phyloP scores from a whole-genome alignment of 1,140 invertebrate genomes.

The Drusus annulatus region DNA sequence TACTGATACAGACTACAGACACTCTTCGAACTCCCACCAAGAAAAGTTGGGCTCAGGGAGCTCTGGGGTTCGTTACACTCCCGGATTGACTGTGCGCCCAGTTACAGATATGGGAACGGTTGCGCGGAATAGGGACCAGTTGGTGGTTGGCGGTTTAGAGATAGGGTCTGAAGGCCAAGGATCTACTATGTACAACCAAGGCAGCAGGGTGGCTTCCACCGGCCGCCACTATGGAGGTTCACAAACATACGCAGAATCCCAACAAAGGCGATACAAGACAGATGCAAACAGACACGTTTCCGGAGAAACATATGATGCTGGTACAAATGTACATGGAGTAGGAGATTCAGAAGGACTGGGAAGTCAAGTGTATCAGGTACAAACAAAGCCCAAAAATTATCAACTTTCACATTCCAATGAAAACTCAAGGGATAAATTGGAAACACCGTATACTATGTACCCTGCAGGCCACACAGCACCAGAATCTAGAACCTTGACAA shows the following conservation, averaged over 20 bases:
- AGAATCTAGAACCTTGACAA: conserved; percentile 49
- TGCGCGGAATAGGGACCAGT: conserved; percentile 42
- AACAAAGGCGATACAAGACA: neutral
- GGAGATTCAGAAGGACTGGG: conserved; percentile 12
- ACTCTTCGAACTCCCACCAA: conserved; percentile 67
- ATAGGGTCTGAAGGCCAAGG: conserved; percentile 18
- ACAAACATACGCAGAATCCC: conserved; percentile 29
- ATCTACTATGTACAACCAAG: conserved; percentile 48
- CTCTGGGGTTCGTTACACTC: conserved; percentile 42
- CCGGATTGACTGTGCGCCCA: conserved; percentile 58
- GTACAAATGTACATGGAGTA: neutral
- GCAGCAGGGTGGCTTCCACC: conserved; percentile 43
- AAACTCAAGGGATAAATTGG: conserved; percentile 70
- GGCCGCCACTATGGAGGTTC: conserved; percentile 33
- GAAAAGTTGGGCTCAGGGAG: conserved; percentile 63
- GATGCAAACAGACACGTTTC: neutral
- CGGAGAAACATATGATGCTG: neutral
- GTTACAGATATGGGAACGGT: conserved; percentile 36
- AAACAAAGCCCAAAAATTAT: conserved; percentile 65
- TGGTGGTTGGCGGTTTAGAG: conserved; percentile 33
- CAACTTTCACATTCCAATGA: conserved; percentile 70
- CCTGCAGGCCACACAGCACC: conserved; percentile 58
- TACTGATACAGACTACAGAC: conserved; percentile 62
- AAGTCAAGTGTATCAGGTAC: neutral
- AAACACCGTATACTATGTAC: conserved; percentile 68